phyloP scores from a whole-genome alignment of 2,113 vertebrate genomes.

The Apodemus speciosus region DNA sequence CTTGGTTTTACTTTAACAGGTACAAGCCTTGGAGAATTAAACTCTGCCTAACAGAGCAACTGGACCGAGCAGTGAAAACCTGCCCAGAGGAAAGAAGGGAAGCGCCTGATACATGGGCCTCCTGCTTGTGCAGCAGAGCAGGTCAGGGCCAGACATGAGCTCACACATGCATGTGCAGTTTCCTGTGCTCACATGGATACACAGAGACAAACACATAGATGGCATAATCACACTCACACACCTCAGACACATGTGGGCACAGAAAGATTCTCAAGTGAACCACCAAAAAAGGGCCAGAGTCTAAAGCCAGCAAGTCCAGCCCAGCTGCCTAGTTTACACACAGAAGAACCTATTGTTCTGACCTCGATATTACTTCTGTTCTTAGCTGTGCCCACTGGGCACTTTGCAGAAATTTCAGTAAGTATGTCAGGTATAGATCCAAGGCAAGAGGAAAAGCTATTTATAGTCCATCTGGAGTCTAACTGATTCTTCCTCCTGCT shows the following conservation, averaged over 20 bases:
- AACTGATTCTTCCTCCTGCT: not conserved
- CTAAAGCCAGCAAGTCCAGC: not conserved
- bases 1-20: constrained; percentile 78
- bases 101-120: not conserved
- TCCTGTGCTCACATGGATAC: not conserved
- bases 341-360: not conserved
- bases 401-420: accelerated
- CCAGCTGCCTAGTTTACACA: too few relatives aligned
- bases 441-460: not conserved
- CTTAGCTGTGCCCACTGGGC: not conserved
- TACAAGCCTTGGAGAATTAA: not conserved
- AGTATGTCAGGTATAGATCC: not conserved
- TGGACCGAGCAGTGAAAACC: not conserved
- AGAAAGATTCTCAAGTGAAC: too few relatives aligned
- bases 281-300: not conserved
- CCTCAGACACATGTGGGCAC: not conserved
- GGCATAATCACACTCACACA: not conserved
- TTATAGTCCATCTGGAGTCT: not conserved
- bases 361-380: not conserved
- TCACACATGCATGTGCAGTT: not conserved
- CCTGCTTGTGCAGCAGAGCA: not conserved
- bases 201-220: not conserved
- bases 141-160: not conserved
- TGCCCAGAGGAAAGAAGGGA: constrained; percentile 2
- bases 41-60: not conserved